Evolutionary conservation across 1,140 invertebrate species (phyloP).

Genomic region (Hestina assimilis): DNA sequence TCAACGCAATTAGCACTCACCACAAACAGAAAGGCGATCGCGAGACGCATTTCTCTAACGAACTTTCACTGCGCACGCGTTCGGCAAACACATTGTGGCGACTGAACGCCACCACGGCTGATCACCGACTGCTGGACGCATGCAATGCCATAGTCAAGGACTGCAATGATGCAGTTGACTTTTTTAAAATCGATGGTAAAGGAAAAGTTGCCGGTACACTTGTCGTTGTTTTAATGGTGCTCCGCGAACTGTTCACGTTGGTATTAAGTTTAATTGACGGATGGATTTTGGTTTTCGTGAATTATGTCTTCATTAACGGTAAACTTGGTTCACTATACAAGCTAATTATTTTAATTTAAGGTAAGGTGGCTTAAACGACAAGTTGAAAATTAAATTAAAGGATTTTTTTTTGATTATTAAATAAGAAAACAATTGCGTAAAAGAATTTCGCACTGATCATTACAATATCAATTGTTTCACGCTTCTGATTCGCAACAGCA

Average conservation of each 20-base stretch:
- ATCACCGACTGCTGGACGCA: conserved; percentile 46
- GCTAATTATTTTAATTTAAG: too few species aligned
- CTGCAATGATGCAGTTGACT: conserved; percentile 35
- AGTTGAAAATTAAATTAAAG: too few species aligned
- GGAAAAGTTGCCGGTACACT: conserved; percentile 9
- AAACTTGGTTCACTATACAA: too few species aligned
- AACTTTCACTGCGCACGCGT: conserved; percentile 69
- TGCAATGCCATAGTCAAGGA: conserved; percentile 55
- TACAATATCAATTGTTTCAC: conserved; percentile 42
- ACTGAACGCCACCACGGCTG: conserved; percentile 46
- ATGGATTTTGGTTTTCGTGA: conserved; percentile 1
- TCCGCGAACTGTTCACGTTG: conserved; percentile 1
- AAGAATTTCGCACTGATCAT: conserved; percentile 19
- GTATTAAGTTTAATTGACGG: conserved; percentile 7
- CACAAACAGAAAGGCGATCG: conserved; percentile 73
- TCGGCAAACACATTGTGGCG: conserved; percentile 53
- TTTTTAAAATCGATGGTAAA: conserved; percentile 3
- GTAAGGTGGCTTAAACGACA: too few species aligned
- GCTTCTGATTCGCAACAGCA: conserved; percentile 21
- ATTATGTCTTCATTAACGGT: conserved; percentile 4
- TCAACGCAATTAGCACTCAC: conserved; percentile 69
- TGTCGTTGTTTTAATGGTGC: conserved; percentile 8
- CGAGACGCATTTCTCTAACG: conserved; percentile 71
- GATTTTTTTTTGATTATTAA: background rate
- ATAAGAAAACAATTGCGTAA: background rate